Percentiles rank a stretch among this genome's conserved stretches.
Evolutionary conservation across 2,888 invertebrate genomes (phyloP).

Genomic region (Entomobrya multifasciata): DNA sequence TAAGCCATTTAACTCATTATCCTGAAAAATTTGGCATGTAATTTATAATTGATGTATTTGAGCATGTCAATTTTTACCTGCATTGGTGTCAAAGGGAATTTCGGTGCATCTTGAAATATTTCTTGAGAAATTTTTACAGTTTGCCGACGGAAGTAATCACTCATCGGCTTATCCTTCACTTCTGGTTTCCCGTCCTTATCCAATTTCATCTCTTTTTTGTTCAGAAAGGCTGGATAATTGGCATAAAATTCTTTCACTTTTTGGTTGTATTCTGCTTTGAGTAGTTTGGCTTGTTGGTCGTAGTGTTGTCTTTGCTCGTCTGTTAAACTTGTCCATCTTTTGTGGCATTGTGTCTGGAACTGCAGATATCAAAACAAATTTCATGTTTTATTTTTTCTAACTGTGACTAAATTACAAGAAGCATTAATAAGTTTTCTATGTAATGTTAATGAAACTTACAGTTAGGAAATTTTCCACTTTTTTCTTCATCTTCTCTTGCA

Average conservation of each 20-base stretch:
- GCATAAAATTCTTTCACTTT: slow-evolving; percentile 65
- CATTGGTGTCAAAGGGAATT: slow-evolving; percentile 65
- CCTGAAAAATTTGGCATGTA: too few species aligned
- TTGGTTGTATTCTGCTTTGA: slow-evolving; percentile 51
- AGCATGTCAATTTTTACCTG: slow-evolving; percentile 63
- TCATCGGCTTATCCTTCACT: not conserved
- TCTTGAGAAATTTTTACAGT: slow-evolving; percentile 48
- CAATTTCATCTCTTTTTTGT: not conserved
- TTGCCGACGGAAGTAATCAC: not conserved
- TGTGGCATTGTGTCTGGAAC: slow-evolving; percentile 67
- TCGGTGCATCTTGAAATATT: slow-evolving; percentile 74
- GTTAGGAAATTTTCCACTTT: slow-evolving; percentile 58
- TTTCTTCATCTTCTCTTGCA: slow-evolving; percentile 33
- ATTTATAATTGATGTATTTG: too few species aligned
- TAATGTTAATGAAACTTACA: slow-evolving; percentile 47
- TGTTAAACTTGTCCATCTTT: slow-evolving; percentile 46
- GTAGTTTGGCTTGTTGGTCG: slow-evolving; percentile 40
- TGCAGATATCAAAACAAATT: slow-evolving; percentile 41
- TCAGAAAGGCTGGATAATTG: slow-evolving; percentile 54
- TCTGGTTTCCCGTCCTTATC: slow-evolving; percentile 41
- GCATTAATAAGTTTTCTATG: not conserved
- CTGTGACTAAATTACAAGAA: not conserved
- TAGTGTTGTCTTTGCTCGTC: slow-evolving; percentile 42
- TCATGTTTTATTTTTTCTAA: not conserved
- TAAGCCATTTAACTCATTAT: too few species aligned